phyloP scores from a whole-genome alignment of 2,797 vertebrate species.

The Sternarchorhynchus goeldii region DNA sequence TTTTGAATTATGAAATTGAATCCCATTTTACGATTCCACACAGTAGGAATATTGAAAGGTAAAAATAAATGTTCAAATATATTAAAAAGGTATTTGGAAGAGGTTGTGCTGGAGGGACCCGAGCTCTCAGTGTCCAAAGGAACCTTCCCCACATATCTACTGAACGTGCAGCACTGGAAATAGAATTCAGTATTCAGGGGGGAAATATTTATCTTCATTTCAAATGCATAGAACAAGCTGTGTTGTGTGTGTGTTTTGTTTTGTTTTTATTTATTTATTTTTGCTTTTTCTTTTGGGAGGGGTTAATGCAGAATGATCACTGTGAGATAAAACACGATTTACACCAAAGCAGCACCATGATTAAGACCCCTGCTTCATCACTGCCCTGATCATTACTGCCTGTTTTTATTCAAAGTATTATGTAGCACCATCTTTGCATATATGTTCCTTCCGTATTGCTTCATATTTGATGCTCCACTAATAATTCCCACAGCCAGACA shows the following conservation, averaged over 20 bases:
- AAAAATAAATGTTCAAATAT: slow-evolving; percentile 1
- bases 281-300: too few species aligned
- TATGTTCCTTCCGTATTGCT: background rate
- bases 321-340: background rate
- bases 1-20: slow-evolving; percentile 48
- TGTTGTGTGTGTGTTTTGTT: background rate
- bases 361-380: slow-evolving; percentile 10
- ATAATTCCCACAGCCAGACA: slow-evolving; percentile 24
- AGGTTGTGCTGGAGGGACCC: background rate
- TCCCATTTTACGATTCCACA: slow-evolving; percentile 30
- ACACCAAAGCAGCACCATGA: slow-evolving; percentile 9
- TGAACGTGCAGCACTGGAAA: background rate
- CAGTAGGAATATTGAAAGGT: slow-evolving; percentile 4
- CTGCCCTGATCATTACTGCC: slow-evolving; percentile 27
- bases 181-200: background rate
- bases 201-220: slow-evolving; percentile 31
- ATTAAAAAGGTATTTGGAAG: slow-evolving; percentile 40
- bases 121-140: slow-evolving; percentile 6
- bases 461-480: background rate
- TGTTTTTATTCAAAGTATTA: slow-evolving; percentile 13
- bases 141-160: background rate
- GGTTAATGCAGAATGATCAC: background rate
- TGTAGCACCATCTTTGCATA: slow-evolving; percentile 14
- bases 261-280: too few species aligned
- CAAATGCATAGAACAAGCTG: background rate